Evolutionary conservation across 2,113 vertebrate genomes (phyloP), one percentile per base, ranked within the genome.

Genomic region (Rutilus rutilus): DNA sequence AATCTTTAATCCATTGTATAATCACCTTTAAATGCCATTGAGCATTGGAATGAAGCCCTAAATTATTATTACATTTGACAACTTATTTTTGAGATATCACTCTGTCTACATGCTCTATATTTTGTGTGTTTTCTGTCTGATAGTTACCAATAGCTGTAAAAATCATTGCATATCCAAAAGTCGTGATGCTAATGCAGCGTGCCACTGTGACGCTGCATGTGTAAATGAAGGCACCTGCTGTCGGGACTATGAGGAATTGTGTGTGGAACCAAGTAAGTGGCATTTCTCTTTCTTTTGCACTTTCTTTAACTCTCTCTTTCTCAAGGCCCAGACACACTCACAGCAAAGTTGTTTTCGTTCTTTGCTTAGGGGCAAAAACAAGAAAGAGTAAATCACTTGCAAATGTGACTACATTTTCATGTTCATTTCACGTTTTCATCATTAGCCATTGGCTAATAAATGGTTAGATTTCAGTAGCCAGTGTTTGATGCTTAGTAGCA

Each of bases 181-280:
- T 42, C 89, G 64, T 60, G 86, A 71, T 54, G 74, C 33, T 33
- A 5, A 12, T 12, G 62, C 77, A 3, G 33, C 23, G 33, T 86
- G 71, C 84, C 19, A 10, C 47, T 89, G 90, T 73, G 86, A 89
- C 3, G 21, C 82, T 6, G 62, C 69, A 8, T 90, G 90, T 81
- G 64, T 79, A 25, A 47, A 76, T 71, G 76, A 84, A 64, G 75
- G 81, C 23, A 83, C 19, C 52, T 90, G 89, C 78, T 89, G 89
- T 82, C 62, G 74, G 76, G 89, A 87, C 84, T 90, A 84, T 82
- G 14, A 86, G 71, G 86, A 87, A 76, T 81, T 88, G n/a, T 83
- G 87, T 64, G 14, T 89, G 62, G 33, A 71, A 25, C 87, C 89
- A 80, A 52, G 88, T 91, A 59, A 87, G 86, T 86, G n/a, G 67